A percentile compares a stretch with the other conserved stretches of the same genome.
Evolutionary conservation across 2,797 vertebrate genomes (phyloP).

Genomic region (Hylomyscus alleni): DNA sequence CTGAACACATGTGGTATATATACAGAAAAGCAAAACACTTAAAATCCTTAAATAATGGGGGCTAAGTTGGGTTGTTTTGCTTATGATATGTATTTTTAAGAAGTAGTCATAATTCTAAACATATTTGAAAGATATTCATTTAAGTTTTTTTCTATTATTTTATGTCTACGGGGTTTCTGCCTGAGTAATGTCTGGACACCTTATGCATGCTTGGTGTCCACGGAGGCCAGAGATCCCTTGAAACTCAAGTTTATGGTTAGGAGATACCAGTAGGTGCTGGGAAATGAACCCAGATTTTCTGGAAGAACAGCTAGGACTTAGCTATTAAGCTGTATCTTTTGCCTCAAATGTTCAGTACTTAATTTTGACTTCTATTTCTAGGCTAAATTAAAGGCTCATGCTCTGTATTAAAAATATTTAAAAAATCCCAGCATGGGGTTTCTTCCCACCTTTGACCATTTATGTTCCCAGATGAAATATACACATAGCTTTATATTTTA

Average conservation of each 20-base stretch:
- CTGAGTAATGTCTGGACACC: not conserved
- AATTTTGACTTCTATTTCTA: conserved; percentile 47
- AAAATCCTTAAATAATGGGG: not conserved
- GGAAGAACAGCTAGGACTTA: not conserved
- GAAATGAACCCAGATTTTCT: not conserved
- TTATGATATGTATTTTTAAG: conserved; percentile 38
- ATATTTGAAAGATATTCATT: not conserved
- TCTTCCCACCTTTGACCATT: not conserved
- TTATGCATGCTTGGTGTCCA: not conserved
- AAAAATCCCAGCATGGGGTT: not conserved
- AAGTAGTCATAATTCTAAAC: conserved; percentile 56
- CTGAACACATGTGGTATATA: not conserved
- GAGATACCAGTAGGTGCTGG: not conserved
- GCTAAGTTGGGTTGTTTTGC: conserved; percentile 47
- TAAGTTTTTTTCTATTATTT: not conserved
- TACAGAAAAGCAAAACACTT: not conserved
- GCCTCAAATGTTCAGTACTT: conserved; percentile 37
- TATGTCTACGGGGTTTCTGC: not conserved
- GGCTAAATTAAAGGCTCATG: conserved; percentile 20
- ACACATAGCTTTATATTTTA: not conserved
- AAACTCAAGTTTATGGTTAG: not conserved
- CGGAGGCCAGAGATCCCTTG: not conserved
- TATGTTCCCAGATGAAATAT: not conserved
- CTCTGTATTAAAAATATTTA: not conserved
- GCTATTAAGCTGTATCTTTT: not conserved